Percentiles rank a stretch among this genome's conserved stretches.
Conservation (phyloP, 2,888 invertebrate species). For the Fragum sueziense region DNA sequence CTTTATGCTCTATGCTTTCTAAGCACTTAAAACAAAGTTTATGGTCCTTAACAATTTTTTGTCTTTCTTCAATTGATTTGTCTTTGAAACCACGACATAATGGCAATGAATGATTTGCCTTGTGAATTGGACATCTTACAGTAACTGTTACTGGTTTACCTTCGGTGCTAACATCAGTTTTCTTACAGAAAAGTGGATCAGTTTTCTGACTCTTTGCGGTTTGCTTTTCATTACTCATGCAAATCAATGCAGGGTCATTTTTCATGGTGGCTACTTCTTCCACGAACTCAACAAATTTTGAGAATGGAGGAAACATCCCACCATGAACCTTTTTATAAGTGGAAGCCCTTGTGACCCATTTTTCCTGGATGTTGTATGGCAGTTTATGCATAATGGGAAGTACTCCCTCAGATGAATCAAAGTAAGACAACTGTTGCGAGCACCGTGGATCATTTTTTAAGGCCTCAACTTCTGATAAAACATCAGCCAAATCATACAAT, state of each 20-base stretch:
- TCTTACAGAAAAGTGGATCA: neutral
- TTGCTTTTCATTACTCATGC: neutral
- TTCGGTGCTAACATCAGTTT: neutral
- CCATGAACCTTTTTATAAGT: constrained; percentile 23
- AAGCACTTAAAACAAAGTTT: constrained; percentile 9
- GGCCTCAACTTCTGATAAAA: constrained; percentile 22
- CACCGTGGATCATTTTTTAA: constrained; percentile 20
- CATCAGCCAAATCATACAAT: constrained; percentile 16
- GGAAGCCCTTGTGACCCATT: constrained; percentile 27
- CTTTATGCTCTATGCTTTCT: neutral
- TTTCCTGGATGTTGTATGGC: constrained; percentile 34
- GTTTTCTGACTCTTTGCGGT: neutral
- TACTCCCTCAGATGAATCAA: constrained; percentile 26
- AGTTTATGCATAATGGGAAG: constrained; percentile 38
- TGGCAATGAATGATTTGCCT: neutral
- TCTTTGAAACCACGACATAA: constrained; percentile 6
- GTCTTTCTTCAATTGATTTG: neutral
- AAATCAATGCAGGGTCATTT: constrained; percentile 31
- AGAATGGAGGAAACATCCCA: constrained; percentile 28
- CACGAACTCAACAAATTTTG: constrained; percentile 22
- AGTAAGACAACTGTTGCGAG: constrained; percentile 21
- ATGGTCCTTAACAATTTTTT: constrained; percentile 15
- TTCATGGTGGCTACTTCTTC: constrained; percentile 24
- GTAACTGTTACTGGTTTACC: too few relatives aligned
- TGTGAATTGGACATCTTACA: constrained; percentile 13